Evolutionary conservation across 2,113 vertebrate genomes (phyloP).

Genomic region (Eudorcas thomsonii): DNA sequence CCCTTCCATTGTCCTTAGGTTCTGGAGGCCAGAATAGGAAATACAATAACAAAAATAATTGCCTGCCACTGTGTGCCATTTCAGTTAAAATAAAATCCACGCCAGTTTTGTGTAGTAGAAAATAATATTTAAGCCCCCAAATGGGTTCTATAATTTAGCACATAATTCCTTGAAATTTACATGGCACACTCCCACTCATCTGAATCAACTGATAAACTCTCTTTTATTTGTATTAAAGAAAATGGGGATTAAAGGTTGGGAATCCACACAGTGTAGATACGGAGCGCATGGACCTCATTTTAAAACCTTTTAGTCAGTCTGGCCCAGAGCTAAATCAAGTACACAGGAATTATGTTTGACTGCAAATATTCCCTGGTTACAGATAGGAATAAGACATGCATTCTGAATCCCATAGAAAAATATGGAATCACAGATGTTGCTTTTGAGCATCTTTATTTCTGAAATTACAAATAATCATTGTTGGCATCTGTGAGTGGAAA

Average conservation of each 20-base stretch:
- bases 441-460: conserved; percentile 71
- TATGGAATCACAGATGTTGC: conserved; percentile 74
- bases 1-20: conserved; percentile 62
- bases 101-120: conserved; percentile 40
- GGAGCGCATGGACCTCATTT: background rate
- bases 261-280: conserved; percentile 49
- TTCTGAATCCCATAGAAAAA: conserved; percentile 66
- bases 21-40: conserved; percentile 55
- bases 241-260: conserved; percentile 75
- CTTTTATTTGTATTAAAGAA: conserved; percentile 79
- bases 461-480: conserved; percentile 77
- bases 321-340: conserved; percentile 56
- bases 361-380: conserved; percentile 50
- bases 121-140: conserved; percentile 71
- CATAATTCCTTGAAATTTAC: conserved; percentile 70
- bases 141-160: conserved; percentile 63
- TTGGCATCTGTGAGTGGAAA: conserved; percentile 71
- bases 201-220: conserved; percentile 73
- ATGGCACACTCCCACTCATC: conserved; percentile 63
- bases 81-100: conserved; percentile 70
- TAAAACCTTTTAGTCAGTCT: conserved; percentile 56
- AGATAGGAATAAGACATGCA: conserved; percentile 61
- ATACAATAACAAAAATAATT: conserved; percentile 74
- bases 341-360: conserved; percentile 47
- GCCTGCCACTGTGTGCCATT: conserved; percentile 67